Evolutionary conservation across 2,888 invertebrate genomes (phyloP), one percentile per base, ranked within the genome.

Genomic region (Diaphora mendica): DNA sequence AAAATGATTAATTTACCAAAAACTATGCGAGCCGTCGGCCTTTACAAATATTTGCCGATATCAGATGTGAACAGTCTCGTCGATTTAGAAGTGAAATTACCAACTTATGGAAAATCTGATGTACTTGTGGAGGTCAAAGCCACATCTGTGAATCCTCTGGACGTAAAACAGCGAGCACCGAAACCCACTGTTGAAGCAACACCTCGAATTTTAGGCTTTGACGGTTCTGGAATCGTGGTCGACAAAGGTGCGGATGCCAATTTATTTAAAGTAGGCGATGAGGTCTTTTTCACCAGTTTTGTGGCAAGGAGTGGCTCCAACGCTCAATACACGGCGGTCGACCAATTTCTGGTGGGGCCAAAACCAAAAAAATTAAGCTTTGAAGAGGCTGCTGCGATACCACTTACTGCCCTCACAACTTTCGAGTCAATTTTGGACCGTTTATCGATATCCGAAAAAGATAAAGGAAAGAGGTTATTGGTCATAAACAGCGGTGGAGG

Each of bases 311-410:
- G 89, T 79, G 95, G 95, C 3, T 87, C 92, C 2, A 94, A 95
- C 75, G 94, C 95, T 1, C 89, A 95, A 78, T 95, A 92, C 79
- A 87, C 92, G 23, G 92, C 93, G 5, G 78, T 94, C 33, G 88
- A 94, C 71, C 91, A 95, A 85, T 82, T 92, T 55, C 72, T 90
- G 55, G 91, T 94, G 0, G 94, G 90, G 20, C 79, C 72, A 2
- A 95, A 95, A 80, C 95, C 95, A 1, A 92, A 91, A 71, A 90
- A 86, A 26, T 85, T 94, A 33, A 87, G 91, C 1, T 95, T 93
- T 77, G 95, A 94, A 83, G 87, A 95, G 87, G 94, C 95, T 20
- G 95, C 94, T 44, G 94, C 95, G 0, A 92, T 95, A 91, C 95
- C 95, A 20, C 81, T 95, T 17, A 92, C 92, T 7, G 74, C 93